These are phyloP conservation scores for Halcyon senegalensis DNA, from an alignment of 2,113 vertebrate genomes.

Conservation along the genomic window DNA sequence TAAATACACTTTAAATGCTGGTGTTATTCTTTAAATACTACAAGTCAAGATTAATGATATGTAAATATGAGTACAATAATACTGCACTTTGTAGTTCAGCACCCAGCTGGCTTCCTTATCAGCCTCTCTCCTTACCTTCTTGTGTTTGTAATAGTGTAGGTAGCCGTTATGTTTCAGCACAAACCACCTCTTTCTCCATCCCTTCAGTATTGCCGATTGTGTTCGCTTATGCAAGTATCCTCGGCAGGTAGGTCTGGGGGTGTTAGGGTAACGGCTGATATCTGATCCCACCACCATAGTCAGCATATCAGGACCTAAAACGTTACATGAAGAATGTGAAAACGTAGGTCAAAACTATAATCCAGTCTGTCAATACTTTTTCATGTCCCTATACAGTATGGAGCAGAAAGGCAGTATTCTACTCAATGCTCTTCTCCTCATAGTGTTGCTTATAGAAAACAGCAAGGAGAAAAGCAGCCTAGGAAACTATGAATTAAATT, in stretches of 20 bases:
- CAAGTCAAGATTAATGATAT: background rate
- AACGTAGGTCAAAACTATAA: background rate
- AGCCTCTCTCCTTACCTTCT: slow-evolving; percentile 78
- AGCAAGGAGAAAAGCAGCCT: background rate
- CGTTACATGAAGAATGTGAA: background rate
- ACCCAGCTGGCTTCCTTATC: background rate
- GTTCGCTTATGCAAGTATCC: slow-evolving; percentile 91
- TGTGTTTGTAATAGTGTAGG: slow-evolving; percentile 89
- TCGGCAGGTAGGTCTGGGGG: slow-evolving; percentile 83
- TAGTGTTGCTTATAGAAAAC: background rate
- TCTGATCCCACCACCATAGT: slow-evolving; percentile 89
- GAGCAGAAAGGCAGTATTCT: background rate
- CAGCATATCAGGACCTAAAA: slow-evolving; percentile 84
- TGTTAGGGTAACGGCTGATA: slow-evolving; percentile 86
- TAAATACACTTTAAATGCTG: background rate
- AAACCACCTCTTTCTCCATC: slow-evolving; percentile 96
- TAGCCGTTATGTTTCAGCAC: slow-evolving; percentile 86
- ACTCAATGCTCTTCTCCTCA: background rate
- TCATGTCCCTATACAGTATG: accelerated
- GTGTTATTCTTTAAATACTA: background rate
- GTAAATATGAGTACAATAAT: background rate
- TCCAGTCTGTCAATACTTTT: background rate
- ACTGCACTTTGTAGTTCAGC: background rate
- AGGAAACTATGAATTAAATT: background rate
- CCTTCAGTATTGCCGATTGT: slow-evolving; percentile 85